Conservation (phyloP, 2,888 invertebrate genomes). For the Dysmachus trigonus region DNA sequence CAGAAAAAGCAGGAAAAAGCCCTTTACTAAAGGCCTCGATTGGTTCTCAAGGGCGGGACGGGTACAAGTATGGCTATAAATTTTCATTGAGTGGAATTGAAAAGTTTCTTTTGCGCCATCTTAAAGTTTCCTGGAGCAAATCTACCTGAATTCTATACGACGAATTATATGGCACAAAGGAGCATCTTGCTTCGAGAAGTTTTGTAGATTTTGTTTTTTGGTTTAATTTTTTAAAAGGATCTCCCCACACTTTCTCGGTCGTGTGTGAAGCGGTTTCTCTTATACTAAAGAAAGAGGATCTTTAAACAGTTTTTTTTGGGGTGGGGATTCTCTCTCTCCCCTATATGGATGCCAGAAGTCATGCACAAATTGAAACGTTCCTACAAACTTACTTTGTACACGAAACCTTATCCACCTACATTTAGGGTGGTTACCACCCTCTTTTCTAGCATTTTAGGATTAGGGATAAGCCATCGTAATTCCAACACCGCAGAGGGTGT, state of each 20-base stretch:
- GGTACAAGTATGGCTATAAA: constrained; percentile 23
- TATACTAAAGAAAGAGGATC: neutral
- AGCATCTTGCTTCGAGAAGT: neutral
- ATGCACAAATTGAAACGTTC: constrained; percentile 13
- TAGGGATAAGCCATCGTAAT: constrained; percentile 7
- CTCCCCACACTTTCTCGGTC: too few species aligned
- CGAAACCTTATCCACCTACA: neutral
- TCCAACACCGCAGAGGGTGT: neutral
- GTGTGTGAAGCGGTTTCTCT: neutral
- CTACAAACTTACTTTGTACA: neutral
- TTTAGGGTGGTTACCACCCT: neutral
- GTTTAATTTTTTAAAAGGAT: constrained; percentile 38
- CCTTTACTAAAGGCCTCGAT: neutral
- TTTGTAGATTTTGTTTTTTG: neutral
- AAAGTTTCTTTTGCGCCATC: constrained; percentile 2
- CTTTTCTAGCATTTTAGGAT: neutral
- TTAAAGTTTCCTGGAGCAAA: neutral
- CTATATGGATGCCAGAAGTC: neutral
- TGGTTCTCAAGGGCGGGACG: neutral
- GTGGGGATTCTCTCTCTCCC: neutral
- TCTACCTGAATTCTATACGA: neutral
- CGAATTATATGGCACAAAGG: neutral
- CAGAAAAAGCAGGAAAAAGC: neutral
- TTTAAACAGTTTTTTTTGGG: neutral
- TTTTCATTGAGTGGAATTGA: constrained; percentile 47